Evolutionary conservation across 2,797 vertebrate species (phyloP).

Genomic region (Hypotaenidia philippensis): DNA sequence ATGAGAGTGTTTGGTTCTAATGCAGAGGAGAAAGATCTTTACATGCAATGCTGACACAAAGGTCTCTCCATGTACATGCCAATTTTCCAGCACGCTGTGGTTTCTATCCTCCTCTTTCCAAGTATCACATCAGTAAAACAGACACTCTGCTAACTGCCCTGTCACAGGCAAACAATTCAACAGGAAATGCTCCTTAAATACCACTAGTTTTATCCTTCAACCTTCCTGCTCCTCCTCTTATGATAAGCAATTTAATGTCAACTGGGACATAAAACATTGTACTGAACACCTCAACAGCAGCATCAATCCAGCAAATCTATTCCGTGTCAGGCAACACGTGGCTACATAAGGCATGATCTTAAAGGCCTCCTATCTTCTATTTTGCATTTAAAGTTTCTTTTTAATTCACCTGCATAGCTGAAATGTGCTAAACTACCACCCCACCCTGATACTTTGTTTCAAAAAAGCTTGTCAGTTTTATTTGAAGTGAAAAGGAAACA

Average conservation of each 20-base stretch:
- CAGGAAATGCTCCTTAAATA: not conserved
- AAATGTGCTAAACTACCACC: not conserved
- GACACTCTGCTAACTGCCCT: not conserved
- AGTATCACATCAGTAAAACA: not conserved
- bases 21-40: not conserved
- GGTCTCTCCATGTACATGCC: not conserved
- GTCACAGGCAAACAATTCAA: not conserved
- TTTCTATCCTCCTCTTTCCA: not conserved
- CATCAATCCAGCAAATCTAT: not conserved
- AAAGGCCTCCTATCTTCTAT: not conserved
- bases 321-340: not conserved
- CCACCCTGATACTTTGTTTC: not conserved
- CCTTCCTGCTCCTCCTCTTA: not conserved
- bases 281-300: not conserved
- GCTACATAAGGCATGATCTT: not conserved
- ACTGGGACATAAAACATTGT: not conserved
- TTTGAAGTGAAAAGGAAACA: conserved; percentile 1
- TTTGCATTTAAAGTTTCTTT: not conserved
- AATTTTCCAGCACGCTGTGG: not conserved
- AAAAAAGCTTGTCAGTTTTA: not conserved
- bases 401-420: not conserved
- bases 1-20: not conserved
- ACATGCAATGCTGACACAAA: not conserved
- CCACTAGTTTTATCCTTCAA: not conserved
- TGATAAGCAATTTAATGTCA: not conserved